phyloP scores from a whole-genome alignment of 2,888 invertebrate species.

The Athalia rosae region DNA sequence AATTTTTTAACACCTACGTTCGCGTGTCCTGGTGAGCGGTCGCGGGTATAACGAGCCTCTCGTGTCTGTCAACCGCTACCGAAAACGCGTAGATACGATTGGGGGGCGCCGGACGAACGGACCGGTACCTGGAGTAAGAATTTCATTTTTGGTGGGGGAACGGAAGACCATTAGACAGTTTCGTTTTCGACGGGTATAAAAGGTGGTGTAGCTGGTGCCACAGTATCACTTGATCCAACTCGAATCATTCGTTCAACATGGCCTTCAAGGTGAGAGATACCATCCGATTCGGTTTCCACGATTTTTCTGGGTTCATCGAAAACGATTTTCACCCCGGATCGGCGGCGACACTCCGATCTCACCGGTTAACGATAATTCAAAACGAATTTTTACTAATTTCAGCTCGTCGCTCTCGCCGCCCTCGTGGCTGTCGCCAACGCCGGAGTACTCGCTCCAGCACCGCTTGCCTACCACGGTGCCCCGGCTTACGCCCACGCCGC shows the following conservation, averaged over 20 bases:
- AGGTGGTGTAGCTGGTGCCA: constrained; percentile 27
- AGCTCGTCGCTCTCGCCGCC: constrained; percentile 73
- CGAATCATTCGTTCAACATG: constrained; percentile 41
- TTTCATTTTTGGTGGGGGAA: constrained; percentile 28
- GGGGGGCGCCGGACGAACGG: constrained; percentile 6
- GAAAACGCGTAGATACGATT: background rate
- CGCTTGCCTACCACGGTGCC: constrained; percentile 55
- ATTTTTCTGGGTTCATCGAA: background rate
- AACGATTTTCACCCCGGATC: background rate
- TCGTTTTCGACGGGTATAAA: constrained; percentile 40
- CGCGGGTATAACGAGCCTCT: constrained; percentile 28
- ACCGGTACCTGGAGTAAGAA: background rate
- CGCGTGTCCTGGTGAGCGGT: constrained; percentile 1
- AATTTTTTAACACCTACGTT: constrained; percentile 18
- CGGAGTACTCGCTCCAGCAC: constrained; percentile 71
- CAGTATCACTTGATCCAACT: constrained; percentile 44
- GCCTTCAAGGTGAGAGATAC: constrained; percentile 43
- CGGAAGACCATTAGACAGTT: background rate
- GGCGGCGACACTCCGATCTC: background rate
- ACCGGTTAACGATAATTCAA: background rate
- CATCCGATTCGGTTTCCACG: background rate
- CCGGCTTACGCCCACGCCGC: constrained; percentile 57
- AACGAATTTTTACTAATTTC: constrained; percentile 52
- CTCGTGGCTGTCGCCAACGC: constrained; percentile 75
- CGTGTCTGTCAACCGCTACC: constrained; percentile 1